phyloP scores from a whole-genome alignment of 2,797 vertebrate species.

The Hydrocynus forskahlii region DNA sequence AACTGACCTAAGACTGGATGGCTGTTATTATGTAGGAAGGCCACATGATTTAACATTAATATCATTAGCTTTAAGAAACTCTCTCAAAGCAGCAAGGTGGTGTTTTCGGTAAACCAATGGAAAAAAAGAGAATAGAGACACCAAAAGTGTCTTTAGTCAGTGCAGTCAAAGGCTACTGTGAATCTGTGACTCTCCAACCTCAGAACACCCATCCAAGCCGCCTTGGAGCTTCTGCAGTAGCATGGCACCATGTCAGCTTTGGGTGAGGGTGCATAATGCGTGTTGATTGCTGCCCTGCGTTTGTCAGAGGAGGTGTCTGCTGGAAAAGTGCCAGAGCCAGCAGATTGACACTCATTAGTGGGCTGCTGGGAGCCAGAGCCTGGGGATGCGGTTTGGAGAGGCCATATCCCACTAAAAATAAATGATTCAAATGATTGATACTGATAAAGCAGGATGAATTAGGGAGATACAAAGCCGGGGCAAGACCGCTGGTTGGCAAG shows the following conservation, averaged over 20 bases:
- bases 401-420: constrained; percentile 84
- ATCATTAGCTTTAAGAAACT: no score
- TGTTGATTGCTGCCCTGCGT: constrained; percentile 84
- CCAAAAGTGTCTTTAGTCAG: constrained; percentile 14
- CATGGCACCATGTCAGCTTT: constrained; percentile 70
- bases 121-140: neutral
- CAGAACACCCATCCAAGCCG: neutral
- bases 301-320: constrained; percentile 83
- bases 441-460: constrained; percentile 75
- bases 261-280: constrained; percentile 71
- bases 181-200: neutral
- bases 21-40: no score
- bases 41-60: no score
- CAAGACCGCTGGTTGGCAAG: constrained; percentile 77
- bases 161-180: constrained; percentile 24
- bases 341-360: constrained; percentile 85
- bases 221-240: constrained; percentile 50
- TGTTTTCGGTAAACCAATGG: neutral
- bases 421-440: constrained; percentile 83
- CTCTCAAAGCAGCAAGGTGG: neutral
- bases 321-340: constrained; percentile 79
- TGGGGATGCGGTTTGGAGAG: constrained; percentile 54
- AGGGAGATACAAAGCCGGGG: constrained; percentile 65
- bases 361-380: constrained; percentile 67
- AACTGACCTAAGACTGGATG: no score